Percentiles rank a stretch among this genome's conserved stretches.
phyloP scores from a whole-genome alignment of 2,888 invertebrate species.

The Conistra vaccinii region DNA sequence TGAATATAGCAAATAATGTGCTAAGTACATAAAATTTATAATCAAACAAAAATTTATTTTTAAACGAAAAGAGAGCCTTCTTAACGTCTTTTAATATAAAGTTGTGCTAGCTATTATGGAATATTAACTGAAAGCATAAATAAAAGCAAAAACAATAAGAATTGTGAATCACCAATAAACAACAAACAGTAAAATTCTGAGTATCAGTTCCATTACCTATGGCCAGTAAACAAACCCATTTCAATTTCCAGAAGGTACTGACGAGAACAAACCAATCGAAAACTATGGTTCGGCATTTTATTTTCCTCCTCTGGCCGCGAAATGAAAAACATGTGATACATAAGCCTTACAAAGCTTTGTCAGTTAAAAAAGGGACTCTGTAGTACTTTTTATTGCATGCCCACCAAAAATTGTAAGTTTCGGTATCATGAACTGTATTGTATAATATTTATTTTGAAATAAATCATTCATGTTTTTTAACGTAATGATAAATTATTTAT shows the following conservation, averaged over 20 bases:
- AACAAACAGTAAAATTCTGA: neutral
- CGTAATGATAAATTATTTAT: too few relatives aligned
- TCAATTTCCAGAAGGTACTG: conserved; percentile 33
- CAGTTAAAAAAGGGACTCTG: neutral
- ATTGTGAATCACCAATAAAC: conserved; percentile 6
- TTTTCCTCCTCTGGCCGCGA: neutral
- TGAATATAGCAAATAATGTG: too few relatives aligned
- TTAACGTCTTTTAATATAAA: neutral
- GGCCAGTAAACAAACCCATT: conserved; percentile 23
- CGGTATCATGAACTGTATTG: neutral
- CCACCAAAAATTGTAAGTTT: neutral
- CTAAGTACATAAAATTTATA: too few relatives aligned
- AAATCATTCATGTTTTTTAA: neutral
- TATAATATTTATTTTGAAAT: neutral
- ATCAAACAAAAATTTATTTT: too few relatives aligned
- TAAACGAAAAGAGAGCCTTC: too few relatives aligned
- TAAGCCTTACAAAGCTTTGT: neutral
- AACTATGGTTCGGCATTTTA: neutral
- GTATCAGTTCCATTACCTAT: conserved; percentile 4
- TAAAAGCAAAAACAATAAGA: conserved; percentile 1
- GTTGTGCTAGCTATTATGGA: neutral
- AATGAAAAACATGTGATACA: neutral
- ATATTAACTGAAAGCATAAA: neutral
- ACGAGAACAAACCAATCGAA: neutral
- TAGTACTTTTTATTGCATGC: neutral